Evolutionary conservation across 2,888 invertebrate genomes (phyloP).

Genomic region (Campoletis raptor): DNA sequence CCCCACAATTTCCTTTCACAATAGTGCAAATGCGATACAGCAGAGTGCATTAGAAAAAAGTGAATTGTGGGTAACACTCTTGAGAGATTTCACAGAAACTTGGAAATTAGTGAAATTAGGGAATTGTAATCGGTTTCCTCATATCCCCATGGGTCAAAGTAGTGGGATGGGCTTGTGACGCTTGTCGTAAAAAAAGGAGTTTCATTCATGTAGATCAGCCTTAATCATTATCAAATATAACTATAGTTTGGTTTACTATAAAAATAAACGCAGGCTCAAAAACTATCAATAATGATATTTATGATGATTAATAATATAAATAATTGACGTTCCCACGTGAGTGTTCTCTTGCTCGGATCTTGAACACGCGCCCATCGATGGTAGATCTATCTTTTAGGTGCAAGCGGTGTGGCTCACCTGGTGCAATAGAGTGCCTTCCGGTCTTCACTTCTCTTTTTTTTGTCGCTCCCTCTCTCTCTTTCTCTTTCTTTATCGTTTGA

Average conservation of each 20-base stretch:
- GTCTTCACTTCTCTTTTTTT: constrained; percentile 41
- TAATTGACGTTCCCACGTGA: constrained; percentile 2
- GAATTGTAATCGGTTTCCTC: too few species aligned
- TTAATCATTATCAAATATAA: too few species aligned
- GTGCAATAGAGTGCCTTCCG: constrained; percentile 71
- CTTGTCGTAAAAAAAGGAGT: too few species aligned
- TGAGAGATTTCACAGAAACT: too few species aligned
- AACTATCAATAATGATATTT: not conserved
- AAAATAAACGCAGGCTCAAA: not conserved
- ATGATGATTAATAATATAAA: not conserved
- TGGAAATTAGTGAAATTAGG: too few species aligned
- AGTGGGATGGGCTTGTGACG: too few species aligned
- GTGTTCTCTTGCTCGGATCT: not conserved
- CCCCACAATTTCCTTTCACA: too few species aligned
- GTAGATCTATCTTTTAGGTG: constrained; percentile 39
- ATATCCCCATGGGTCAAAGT: too few species aligned
- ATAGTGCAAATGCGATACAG: too few species aligned
- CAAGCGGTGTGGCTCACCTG: constrained; percentile 57
- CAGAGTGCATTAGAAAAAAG: too few species aligned
- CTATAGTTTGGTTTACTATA: not conserved
- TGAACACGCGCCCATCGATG: constrained; percentile 48
- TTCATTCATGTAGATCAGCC: too few species aligned
- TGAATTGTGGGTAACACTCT: too few species aligned
- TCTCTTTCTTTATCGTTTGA: not conserved
- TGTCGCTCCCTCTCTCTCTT: constrained; percentile 39